A percentile compares a stretch with the other conserved stretches of the same genome.
phyloP scores from a whole-genome alignment of 2,113 vertebrate genomes.

The Martes martes region DNA sequence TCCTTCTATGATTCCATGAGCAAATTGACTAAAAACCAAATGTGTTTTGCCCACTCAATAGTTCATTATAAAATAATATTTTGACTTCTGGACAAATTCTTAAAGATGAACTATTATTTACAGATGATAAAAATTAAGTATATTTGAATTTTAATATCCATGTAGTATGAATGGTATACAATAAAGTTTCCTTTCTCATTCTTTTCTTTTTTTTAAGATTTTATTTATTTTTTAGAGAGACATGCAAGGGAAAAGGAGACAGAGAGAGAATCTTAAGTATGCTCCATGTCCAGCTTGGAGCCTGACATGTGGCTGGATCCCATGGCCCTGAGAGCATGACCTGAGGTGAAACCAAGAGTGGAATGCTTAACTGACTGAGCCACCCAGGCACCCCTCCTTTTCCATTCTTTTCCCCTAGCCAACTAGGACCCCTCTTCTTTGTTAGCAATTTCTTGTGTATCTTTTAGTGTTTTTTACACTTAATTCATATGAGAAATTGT shows the following conservation, averaged over 20 bases:
- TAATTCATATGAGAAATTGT: neutral
- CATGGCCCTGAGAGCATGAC: neutral
- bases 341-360: neutral
- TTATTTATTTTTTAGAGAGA: neutral
- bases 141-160: slow-evolving; percentile 30
- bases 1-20: neutral
- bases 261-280: neutral
- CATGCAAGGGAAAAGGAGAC: neutral
- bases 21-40: neutral
- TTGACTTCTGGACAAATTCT: neutral
- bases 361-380: neutral
- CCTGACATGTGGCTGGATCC: neutral
- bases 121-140: neutral
- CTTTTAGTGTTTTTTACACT: neutral
- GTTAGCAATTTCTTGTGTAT: neutral
- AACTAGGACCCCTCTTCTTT: neutral
- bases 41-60: neutral
- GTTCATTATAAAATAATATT: slow-evolving; percentile 29
- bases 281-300: neutral
- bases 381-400: neutral
- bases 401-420: neutral
- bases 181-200: neutral
- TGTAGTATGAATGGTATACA: neutral
- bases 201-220: neutral
- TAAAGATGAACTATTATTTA: neutral